phyloP scores from a whole-genome alignment of 2,888 invertebrate species.

The Labia minor region DNA sequence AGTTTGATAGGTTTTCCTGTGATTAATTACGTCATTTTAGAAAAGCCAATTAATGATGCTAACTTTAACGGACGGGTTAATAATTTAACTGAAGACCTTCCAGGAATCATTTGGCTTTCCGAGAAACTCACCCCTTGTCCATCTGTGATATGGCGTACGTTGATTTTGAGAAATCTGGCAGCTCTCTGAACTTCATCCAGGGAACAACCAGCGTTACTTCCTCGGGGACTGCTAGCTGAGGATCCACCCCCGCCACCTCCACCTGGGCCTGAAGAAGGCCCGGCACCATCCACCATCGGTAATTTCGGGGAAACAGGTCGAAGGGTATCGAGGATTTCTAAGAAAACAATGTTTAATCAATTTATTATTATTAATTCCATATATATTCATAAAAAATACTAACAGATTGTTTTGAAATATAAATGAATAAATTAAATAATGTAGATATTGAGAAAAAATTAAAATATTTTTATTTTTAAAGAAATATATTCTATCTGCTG shows the following conservation, averaged over 20 bases:
- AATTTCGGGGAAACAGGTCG: conserved; percentile 76
- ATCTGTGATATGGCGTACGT: conserved; percentile 85
- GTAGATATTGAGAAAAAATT: no score
- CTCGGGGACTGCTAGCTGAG: conserved; percentile 21
- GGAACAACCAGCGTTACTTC: conserved; percentile 18
- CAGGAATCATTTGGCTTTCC: no score
- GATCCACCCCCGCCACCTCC: conserved; percentile 20
- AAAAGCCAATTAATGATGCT: no score
- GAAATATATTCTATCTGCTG: no score
- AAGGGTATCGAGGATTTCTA: conserved; percentile 72
- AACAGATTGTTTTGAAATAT: no score
- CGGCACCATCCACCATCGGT: conserved; percentile 29
- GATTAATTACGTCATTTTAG: no score
- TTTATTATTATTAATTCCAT: neutral
- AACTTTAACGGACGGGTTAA: no score
- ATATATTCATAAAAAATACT: no score
- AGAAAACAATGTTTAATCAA: conserved; percentile 29
- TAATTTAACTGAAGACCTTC: no score
- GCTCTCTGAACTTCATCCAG: conserved; percentile 13
- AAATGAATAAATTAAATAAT: no score
- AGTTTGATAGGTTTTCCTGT: no score
- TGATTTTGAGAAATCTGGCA: conserved; percentile 74
- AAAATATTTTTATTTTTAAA: no score
- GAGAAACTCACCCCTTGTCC: conserved; percentile 52
- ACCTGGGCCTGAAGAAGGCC: conserved; percentile 13